A percentile compares a stretch with the other conserved stretches of the same genome.
Conservation (phyloP, 2,113 vertebrate species). For the Terrapene triunguis region DNA sequence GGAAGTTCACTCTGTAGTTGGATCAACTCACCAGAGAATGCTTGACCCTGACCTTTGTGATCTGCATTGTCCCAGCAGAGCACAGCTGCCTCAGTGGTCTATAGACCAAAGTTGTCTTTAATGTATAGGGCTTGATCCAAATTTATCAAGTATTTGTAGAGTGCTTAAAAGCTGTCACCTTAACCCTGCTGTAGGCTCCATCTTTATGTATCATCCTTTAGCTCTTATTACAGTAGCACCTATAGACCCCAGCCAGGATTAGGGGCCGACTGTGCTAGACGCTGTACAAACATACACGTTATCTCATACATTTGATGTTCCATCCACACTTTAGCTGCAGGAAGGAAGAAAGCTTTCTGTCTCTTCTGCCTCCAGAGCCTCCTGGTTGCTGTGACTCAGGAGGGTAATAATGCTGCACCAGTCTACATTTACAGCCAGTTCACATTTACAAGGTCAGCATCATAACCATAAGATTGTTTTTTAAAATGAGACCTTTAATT, state of each 20-base stretch:
- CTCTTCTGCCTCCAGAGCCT: background rate
- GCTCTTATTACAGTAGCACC: background rate
- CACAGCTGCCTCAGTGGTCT: too few species aligned
- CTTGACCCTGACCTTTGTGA: too few species aligned
- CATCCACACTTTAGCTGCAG: background rate
- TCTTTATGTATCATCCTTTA: background rate
- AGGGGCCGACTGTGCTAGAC: background rate
- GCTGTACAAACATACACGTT: background rate
- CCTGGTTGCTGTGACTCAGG: background rate
- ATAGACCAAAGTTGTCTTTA: background rate
- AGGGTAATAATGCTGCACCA: background rate
- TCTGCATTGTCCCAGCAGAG: too few species aligned
- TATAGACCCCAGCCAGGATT: background rate
- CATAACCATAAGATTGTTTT: background rate
- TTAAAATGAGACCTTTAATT: background rate
- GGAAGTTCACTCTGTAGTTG: background rate
- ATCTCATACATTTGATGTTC: background rate
- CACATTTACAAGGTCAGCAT: background rate
- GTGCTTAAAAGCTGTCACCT: too few species aligned
- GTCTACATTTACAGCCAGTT: too few species aligned
- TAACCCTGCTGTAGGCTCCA: too few species aligned
- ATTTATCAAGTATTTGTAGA: too few species aligned
- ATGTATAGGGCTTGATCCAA: too few species aligned
- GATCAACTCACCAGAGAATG: background rate
- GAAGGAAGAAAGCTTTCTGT: constrained; percentile 32